Conservation (phyloP, 1,140 invertebrate genomes). For the Drosophila sucinea region DNA sequence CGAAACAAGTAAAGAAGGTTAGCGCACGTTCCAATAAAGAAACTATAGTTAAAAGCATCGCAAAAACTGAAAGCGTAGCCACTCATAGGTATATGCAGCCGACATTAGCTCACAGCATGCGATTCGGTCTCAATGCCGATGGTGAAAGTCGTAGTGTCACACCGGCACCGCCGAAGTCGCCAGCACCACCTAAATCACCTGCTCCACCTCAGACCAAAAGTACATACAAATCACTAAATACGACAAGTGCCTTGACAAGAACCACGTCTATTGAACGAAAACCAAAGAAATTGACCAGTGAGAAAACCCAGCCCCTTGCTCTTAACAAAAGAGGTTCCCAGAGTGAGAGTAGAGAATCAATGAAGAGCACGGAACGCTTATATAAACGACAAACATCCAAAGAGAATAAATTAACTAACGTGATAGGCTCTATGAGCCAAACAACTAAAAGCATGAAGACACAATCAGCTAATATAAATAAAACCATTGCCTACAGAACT, state of each 20-base stretch:
- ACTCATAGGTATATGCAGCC: conserved; percentile 79
- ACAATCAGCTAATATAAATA: conserved; percentile 70
- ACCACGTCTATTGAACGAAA: conserved; percentile 50
- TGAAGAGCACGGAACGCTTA: conserved; percentile 65
- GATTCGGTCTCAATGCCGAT: conserved; percentile 56
- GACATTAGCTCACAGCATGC: conserved; percentile 69
- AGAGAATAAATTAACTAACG: conserved; percentile 66
- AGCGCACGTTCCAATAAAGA: conserved; percentile 45
- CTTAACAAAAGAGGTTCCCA: conserved; percentile 50
- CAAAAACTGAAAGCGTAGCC: conserved; percentile 34
- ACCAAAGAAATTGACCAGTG: conserved; percentile 39
- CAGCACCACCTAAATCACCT: conserved; percentile 66
- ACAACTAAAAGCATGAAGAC: conserved; percentile 73
- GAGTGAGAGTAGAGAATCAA: conserved; percentile 63
- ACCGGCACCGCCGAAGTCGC: conserved; percentile 53
- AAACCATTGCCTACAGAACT: conserved; percentile 72
- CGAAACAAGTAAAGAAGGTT: conserved; percentile 35
- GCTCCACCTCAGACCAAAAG: conserved; percentile 44
- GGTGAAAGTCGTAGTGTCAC: conserved; percentile 50
- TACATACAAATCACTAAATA: conserved; percentile 44
- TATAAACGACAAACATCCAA: conserved; percentile 72
- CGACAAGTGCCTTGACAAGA: conserved; percentile 76
- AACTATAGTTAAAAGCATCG: conserved; percentile 21
- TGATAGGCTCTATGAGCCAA: conserved; percentile 77
- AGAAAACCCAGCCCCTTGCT: conserved; percentile 37